Base-by-base conservation (phyloP, 2,113 vertebrate genomes). In the Myodes glareolus region DNA sequence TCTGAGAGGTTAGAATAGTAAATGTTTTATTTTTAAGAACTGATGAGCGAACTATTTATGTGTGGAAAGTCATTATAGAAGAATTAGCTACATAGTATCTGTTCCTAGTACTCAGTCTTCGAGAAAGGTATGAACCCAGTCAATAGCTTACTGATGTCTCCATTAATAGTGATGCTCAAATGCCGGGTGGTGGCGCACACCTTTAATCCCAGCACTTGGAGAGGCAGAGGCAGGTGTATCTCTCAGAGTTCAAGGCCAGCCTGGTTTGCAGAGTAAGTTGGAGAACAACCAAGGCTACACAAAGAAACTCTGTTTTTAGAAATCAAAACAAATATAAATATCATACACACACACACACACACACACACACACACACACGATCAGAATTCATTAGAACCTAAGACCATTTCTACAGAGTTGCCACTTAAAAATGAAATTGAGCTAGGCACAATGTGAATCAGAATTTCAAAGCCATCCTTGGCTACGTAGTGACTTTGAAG, bases 381-480 rank as follows among this genome's bases (percentile, higher is more conserved):
- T 55, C 52, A 90, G 85, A 91, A 94, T 91, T 96, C 36, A 52
- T 76, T 55, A 91, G 45, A 94, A 94, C 39, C 50, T 39, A 76
- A 92, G 58, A 84, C 1, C 23, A 55, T 94, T 96, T 92, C 36
- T 58, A 58, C 23, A 61, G 63, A 88, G 52, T 93, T 96, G 58
- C 73, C 47, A 31, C 67, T 95, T 91, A 52, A 97, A 95, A 96
- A 84, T 87, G 63, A 95, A 94, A 93, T 84, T 6, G 29, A 75
- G 45, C 47, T 33, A 72, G 47, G 33, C 13, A 39, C 36, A 39
- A 29, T 88, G 50, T 36, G 61, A 63, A 63, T 63, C 33, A 61
- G 85, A 50, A 50, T 68, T 36, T 50, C 29, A 87, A n/a, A 68
- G 47, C 47, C 67, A 88, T 70, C 67, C 14, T 55, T 8, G 70